Percentiles rank a stretch among this genome's conserved stretches.
These are phyloP conservation scores for Arnoldichthys spilopterus DNA, from an alignment of 2,797 vertebrate species.

Conservation along the genomic window DNA sequence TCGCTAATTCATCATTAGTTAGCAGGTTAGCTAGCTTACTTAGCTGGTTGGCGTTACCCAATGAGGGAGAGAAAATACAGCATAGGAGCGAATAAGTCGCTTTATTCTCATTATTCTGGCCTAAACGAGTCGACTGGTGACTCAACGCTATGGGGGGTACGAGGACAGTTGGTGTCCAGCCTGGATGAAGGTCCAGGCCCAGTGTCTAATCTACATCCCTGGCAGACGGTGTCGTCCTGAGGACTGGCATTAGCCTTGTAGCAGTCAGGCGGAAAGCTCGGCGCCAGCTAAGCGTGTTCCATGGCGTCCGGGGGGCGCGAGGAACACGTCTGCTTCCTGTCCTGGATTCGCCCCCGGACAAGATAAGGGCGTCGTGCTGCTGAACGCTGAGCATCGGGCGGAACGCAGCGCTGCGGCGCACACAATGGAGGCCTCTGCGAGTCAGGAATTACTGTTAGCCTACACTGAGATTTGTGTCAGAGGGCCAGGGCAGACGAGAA, in stretches of 20 bases:
- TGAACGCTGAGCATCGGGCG: background rate
- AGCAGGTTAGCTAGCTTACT: too few species aligned
- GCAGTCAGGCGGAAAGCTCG: slow-evolving; percentile 56
- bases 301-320: slow-evolving; percentile 45
- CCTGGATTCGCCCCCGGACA: slow-evolving; percentile 51
- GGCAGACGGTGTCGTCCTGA: background rate
- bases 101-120: background rate
- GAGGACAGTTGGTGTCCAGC: background rate
- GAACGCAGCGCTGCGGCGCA: slow-evolving; percentile 21
- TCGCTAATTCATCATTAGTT: too few species aligned
- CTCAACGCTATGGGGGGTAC: background rate
- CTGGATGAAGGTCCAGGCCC: background rate
- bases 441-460: slow-evolving; percentile 25
- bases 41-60: too few species aligned
- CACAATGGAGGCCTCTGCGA: slow-evolving; percentile 40
- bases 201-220: background rate
- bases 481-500: background rate
- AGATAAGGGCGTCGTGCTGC: slow-evolving; percentile 36
- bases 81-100: too few species aligned
- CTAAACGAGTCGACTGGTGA: background rate
- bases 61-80: too few species aligned
- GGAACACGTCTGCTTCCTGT: slow-evolving; percentile 60
- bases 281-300: slow-evolving; percentile 54
- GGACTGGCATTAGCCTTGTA: background rate
- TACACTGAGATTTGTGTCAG: background rate